A percentile compares a stretch with the other conserved stretches of the same genome.
phyloP scores from a whole-genome alignment of 2,888 invertebrate species.

The Rhyacophila evoluta region DNA sequence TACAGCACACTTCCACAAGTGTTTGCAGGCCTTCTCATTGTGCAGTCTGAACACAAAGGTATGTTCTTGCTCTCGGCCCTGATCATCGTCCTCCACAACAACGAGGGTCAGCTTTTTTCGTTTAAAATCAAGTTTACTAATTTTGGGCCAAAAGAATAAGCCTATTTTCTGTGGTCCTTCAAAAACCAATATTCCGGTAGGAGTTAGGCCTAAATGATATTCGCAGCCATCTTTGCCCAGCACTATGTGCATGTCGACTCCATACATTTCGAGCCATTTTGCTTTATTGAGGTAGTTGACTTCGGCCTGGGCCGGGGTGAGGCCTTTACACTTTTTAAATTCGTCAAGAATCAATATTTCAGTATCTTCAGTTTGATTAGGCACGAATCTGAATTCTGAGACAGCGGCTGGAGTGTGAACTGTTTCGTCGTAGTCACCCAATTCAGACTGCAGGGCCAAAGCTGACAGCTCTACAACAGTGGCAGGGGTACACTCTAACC shows the following conservation, averaged over 20 bases:
- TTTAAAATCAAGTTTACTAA: constrained; percentile 97
- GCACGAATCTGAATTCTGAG: constrained; percentile 97
- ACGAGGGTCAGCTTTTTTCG: constrained; percentile 97
- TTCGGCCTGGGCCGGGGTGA: constrained; percentile 96
- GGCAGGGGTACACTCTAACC: constrained; percentile 88
- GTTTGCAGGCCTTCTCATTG: constrained; percentile 98
- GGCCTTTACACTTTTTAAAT: constrained; percentile 86
- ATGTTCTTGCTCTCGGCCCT: constrained; percentile 96
- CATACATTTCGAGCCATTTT: constrained; percentile 99
- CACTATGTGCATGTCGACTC: constrained; percentile 98
- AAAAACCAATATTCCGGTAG: constrained; percentile 98
- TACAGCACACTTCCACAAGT: constrained; percentile 99
- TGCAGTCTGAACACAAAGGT: constrained; percentile 97
- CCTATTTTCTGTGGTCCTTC: constrained; percentile 98
- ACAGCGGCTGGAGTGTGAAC: constrained; percentile 96
- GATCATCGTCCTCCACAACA: constrained; percentile 98
- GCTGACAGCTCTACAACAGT: constrained; percentile 92
- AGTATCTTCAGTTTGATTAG: constrained; percentile 96
- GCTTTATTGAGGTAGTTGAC: constrained; percentile 94
- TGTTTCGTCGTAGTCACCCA: constrained; percentile 95
- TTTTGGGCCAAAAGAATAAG: constrained; percentile 99
- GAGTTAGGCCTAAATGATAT: constrained; percentile 96
- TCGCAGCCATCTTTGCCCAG: constrained; percentile 96
- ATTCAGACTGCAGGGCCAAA: constrained; percentile 94
- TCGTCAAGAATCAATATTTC: constrained; percentile 95